Percentiles rank a stretch among this genome's conserved stretches.
These are phyloP conservation scores for Onychomys leucogaster DNA, from an alignment of 2,797 vertebrate genomes.

Conservation along the genomic window DNA sequence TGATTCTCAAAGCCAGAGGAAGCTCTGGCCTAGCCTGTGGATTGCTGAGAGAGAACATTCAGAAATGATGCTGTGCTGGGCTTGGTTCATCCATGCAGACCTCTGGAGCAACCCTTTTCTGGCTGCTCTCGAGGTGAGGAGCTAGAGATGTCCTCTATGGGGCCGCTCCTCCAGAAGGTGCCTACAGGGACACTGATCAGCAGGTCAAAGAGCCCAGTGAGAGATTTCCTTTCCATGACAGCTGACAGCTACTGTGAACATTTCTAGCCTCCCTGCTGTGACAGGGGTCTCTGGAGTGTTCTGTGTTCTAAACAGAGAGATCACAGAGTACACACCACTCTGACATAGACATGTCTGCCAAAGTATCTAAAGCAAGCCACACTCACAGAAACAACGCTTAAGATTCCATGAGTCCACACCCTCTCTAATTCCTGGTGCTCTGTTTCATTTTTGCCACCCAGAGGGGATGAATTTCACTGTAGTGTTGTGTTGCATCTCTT, in stretches of 20 bases:
- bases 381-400: background rate
- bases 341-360: background rate
- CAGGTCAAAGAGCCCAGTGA: background rate
- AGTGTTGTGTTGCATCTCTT: background rate
- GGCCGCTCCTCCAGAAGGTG: background rate
- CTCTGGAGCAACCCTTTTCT: background rate
- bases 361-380: background rate
- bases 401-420: background rate
- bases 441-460: constrained; percentile 19
- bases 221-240: background rate
- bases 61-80: background rate
- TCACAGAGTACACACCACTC: background rate
- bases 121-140: background rate
- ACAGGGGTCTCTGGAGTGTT: background rate
- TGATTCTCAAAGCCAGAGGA: background rate
- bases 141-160: background rate
- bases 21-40: background rate
- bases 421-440: background rate
- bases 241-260: background rate
- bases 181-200: background rate
- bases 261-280: background rate
- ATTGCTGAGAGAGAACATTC: background rate
- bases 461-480: background rate
- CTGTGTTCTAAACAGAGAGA: background rate
- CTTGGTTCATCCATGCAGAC: background rate